Evolutionary conservation across 2,888 invertebrate species (phyloP).

Genomic region (Limnephilus lunatus): DNA sequence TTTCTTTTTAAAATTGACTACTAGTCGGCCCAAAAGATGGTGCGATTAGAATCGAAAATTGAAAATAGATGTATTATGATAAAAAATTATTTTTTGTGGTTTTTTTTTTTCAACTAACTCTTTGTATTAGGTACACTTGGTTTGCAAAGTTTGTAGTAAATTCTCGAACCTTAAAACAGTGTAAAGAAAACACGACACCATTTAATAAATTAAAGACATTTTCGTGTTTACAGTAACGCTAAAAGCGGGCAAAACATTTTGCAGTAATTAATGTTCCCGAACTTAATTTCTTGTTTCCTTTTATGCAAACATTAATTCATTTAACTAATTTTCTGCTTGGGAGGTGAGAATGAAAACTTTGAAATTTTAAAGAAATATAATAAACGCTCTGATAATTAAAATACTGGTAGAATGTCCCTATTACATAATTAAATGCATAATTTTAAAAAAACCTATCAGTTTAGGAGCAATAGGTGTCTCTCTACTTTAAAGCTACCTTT

Average conservation of each 20-base stretch:
- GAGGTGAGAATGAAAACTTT: neutral
- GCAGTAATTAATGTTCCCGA: neutral
- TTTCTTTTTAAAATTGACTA: too few species aligned
- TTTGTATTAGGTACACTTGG: neutral
- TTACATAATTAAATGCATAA: neutral
- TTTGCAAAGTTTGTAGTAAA: neutral
- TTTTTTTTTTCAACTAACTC: neutral
- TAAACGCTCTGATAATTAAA: neutral
- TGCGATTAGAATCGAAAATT: too few species aligned
- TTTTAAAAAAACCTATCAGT: neutral
- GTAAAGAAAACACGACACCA: neutral
- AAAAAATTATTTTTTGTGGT: too few species aligned
- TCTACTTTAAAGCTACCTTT: neutral
- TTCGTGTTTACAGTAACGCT: slow-evolving; percentile 2
- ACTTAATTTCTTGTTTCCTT: neutral
- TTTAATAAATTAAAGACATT: slow-evolving; percentile 2
- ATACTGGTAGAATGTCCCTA: neutral
- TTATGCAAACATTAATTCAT: slow-evolving; percentile 2
- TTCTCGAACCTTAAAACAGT: neutral
- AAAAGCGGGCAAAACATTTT: slow-evolving; percentile 2
- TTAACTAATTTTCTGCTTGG: neutral
- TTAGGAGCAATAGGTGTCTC: neutral
- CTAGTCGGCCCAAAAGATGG: too few species aligned
- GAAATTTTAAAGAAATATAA: neutral
- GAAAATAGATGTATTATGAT: too few species aligned